Evolutionary conservation across 2,888 invertebrate species (phyloP), one percentile per base, ranked within the genome.

Genomic region (Zaprionus lineosus): DNA sequence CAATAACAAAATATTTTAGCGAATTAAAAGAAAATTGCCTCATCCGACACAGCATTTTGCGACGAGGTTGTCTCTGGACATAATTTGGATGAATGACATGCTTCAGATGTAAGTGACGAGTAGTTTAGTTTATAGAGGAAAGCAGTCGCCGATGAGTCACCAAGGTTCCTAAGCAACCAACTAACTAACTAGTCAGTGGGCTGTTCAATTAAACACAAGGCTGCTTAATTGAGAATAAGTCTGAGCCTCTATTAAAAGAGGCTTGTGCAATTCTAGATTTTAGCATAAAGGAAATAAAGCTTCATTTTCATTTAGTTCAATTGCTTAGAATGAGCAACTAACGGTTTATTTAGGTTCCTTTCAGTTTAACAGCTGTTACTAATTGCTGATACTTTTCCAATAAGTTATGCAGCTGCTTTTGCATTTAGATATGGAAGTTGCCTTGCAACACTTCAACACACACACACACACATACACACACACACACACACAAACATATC

Each of bases 21-120:
- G 59, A 79, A 79, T 79, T 79, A 84, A 79, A 84, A 84, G 79
- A 79, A 84, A 69, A 84, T 84, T 79, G 84, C 68, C 64, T 72
- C 78, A 81, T 79, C 78, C 78, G 78, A 79, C 74, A 57, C 6
- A 3, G 3, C n/a, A n/a, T 7, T 6, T n/a, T 6, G 52, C 34
- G 36, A 31, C 64, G 51, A 61, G 58, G 26, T 37, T 47, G 37
- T 47, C 44, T 43, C 40, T 41, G 70, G 36, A 51, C 37, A 41
- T 62, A 67, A 71, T 77, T 55, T 44, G 71, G 31, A 78, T 70
- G 51, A 43, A 73, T 75, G 81, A 65, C 66, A 53, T 53, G 62
- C 36, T 40, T 3, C 21, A 40, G 40, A 15, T 47, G 31, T 43
- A 60, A 33, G 19, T 21, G 37, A 28, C 63, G 33, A 62, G 47